Conservation (phyloP, 2,113 vertebrate genomes). For the Esox niger region DNA sequence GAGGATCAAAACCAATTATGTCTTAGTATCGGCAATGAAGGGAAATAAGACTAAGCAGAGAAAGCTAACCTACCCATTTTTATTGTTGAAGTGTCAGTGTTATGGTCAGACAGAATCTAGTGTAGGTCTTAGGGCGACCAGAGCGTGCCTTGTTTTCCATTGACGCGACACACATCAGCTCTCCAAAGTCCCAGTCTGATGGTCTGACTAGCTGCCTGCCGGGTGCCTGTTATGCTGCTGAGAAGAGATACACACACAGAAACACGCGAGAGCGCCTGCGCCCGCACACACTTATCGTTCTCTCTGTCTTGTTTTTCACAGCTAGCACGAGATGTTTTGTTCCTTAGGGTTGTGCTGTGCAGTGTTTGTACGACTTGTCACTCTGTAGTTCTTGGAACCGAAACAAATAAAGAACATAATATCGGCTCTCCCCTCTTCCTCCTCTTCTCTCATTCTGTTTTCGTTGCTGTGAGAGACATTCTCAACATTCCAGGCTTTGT, state of each 20-base stretch:
- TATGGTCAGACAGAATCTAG: too few species aligned
- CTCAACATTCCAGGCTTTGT: conserved; percentile 29
- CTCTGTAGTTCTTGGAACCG: conserved; percentile 1
- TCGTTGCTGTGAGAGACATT: conserved; percentile 37
- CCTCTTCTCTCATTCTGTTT: conserved; percentile 17
- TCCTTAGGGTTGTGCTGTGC: conserved; percentile 19
- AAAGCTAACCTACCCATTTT: conserved; percentile 1
- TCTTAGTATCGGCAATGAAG: conserved; percentile 38
- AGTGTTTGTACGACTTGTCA: conserved; percentile 13
- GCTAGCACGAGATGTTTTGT: conserved; percentile 49
- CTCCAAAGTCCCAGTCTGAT: background rate
- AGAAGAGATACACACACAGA: conserved; percentile 2
- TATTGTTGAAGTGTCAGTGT: background rate
- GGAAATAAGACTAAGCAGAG: background rate
- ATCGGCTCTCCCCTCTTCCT: conserved; percentile 10
- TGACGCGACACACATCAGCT: background rate
- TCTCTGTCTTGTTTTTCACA: conserved; percentile 35
- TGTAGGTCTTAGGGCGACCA: too few species aligned
- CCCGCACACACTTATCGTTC: conserved; percentile 40
- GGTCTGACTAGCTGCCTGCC: background rate
- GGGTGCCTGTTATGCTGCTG: background rate
- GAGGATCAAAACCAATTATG: conserved; percentile 58
- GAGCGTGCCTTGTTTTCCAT: too few species aligned
- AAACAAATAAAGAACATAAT: conserved; percentile 19
- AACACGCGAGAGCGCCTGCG: too few species aligned